phyloP scores from a whole-genome alignment of 2,113 vertebrate species.

The Cryptomyrus ogoouensis region DNA sequence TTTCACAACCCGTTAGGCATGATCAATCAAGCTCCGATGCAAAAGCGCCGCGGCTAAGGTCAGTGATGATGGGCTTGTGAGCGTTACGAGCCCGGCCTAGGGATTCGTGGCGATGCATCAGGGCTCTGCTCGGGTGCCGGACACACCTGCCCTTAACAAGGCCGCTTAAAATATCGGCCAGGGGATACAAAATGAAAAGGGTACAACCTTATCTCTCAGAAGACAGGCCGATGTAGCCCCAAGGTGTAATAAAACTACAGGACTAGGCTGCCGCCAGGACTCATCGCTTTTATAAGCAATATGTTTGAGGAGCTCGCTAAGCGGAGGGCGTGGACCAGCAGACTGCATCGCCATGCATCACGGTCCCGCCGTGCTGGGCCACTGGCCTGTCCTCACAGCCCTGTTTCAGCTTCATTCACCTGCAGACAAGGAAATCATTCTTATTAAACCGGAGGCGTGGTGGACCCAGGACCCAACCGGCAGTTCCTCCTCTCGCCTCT shows the following conservation, averaged over 20 bases:
- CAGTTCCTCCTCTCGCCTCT: not conserved
- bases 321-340: constrained; percentile 63
- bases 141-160: constrained; percentile 68
- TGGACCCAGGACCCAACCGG: not conserved
- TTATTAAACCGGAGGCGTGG: not conserved
- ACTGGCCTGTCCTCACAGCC: not conserved
- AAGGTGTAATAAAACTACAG: constrained; percentile 88
- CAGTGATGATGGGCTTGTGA: constrained; percentile 63
- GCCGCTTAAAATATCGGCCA: constrained; percentile 76
- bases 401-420: not conserved
- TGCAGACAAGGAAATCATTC: not conserved
- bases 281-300: constrained; percentile 85
- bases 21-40: constrained; percentile 66
- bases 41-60: constrained; percentile 59
- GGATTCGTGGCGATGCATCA: constrained; percentile 61
- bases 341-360: constrained; percentile 59
- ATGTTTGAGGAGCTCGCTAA: constrained; percentile 80
- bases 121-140: constrained; percentile 49
- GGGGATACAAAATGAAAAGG: constrained; percentile 87
- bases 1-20: constrained; percentile 70
- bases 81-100: constrained; percentile 55
- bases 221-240: constrained; percentile 80
- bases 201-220: constrained; percentile 88
- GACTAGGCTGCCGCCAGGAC: constrained; percentile 79
- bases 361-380: constrained; percentile 35